Evolutionary conservation across 2,113 vertebrate species (phyloP), one percentile per base, ranked within the genome.

Genomic region (Gymnarchus niloticus): DNA sequence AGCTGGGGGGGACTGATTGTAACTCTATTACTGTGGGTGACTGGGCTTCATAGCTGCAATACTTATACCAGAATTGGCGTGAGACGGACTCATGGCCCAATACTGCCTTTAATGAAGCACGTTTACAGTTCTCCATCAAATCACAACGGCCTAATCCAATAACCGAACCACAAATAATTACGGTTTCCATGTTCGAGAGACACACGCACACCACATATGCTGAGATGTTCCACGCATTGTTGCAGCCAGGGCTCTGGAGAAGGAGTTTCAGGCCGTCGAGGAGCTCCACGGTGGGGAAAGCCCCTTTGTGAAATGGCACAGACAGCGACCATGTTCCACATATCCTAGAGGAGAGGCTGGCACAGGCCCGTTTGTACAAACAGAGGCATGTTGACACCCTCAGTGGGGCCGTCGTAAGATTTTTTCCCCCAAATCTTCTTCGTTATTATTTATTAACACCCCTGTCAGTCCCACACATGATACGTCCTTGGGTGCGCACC

Each of bases 121-220:
- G 51, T 33, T 78, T 85, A 51, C 44, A 51, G 14, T 84, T 33
- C 61, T 65, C 81, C 19, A 9, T 85, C 69, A 69, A 56, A 51
- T 83, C 21, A 77, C 56, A 61, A 33, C 83, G 52, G 80, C 80
- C 61, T 77, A 86, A 87, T 87, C 85, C 83, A 85, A 83, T 87
- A 59, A 5, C 28, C 69, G 46, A 59, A 25, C 10, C 80, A 57
- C 37, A 87, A 86, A 89, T 85, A 83, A 86, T 89, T 61, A 46
- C 61, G 87, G 85, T 83, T 89, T 87, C 82, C 77, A 81, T 80
- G 77, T 87, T 84, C 84, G 83, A 86, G n/a, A 2, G 28, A 7
- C 57, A 76, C 9, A 84, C 52, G 81, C n/a, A 83, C 78, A 83
- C 87, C 83, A 87, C 52, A 88, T 87, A 83, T 85, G 84, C 61